phyloP scores from a whole-genome alignment of 2,113 vertebrate genomes.

The Suncus etruscus region DNA sequence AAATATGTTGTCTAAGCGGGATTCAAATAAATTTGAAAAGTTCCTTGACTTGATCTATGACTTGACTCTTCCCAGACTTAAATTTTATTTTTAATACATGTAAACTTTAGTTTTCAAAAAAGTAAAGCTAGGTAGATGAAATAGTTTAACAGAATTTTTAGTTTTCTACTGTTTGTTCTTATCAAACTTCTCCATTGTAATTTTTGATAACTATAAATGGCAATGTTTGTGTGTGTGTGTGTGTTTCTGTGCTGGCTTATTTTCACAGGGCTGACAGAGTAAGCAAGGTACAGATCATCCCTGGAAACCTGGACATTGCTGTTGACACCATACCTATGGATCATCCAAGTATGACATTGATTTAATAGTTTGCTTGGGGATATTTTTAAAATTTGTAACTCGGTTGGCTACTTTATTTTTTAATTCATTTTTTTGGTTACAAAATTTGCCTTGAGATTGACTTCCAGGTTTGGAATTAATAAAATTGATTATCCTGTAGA shows the following conservation, averaged over 20 bases:
- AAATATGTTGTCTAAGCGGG: neutral
- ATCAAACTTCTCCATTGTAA: neutral
- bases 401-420: neutral
- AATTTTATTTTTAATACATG: neutral
- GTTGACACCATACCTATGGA: conserved; percentile 96
- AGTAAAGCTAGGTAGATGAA: neutral
- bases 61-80: neutral
- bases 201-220: conserved; percentile 39
- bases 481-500: neutral
- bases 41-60: neutral
- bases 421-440: neutral
- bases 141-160: neutral
- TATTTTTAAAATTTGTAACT: conserved; percentile 35
- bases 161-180: neutral
- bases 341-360: conserved; percentile 92
- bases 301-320: conserved; percentile 93
- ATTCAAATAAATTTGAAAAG: conserved; percentile 9
- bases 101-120: neutral
- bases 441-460: neutral
- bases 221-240: neutral
- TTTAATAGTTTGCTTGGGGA: conserved; percentile 1
- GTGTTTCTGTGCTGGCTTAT: conserved; percentile 56
- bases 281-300: conserved; percentile 96
- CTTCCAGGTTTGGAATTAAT: neutral
- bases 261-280: conserved; percentile 94